Evolutionary conservation across 1,140 invertebrate genomes (phyloP).

Genomic region (Cryptotermes secundus): DNA sequence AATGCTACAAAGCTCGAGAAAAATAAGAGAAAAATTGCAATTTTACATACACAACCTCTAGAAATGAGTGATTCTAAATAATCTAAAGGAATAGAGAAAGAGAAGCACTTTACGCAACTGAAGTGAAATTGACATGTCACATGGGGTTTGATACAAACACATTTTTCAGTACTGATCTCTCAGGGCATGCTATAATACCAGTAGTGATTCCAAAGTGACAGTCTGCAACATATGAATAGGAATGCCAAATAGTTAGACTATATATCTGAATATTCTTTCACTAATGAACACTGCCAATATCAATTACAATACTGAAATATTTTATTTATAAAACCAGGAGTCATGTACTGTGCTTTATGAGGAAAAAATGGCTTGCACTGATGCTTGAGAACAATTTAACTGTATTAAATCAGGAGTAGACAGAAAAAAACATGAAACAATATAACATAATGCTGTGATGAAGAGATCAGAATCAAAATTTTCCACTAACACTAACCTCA

Average conservation of each 20-base stretch:
- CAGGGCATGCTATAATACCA: slow-evolving; percentile 15
- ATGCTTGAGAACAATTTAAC: background rate
- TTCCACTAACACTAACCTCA: too few species aligned
- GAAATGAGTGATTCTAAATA: background rate
- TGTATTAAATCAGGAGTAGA: background rate
- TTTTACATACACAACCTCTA: background rate
- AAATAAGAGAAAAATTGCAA: too few species aligned
- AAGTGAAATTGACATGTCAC: background rate
- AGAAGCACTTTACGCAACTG: background rate
- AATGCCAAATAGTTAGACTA: background rate
- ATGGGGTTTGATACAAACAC: background rate
- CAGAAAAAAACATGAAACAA: too few species aligned
- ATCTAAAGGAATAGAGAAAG: background rate
- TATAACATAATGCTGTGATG: too few species aligned
- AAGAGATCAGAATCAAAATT: too few species aligned
- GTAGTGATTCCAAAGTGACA: background rate
- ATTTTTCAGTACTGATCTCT: background rate
- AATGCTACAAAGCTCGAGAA: too few species aligned
- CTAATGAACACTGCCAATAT: background rate
- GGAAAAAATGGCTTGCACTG: background rate
- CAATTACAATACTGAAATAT: background rate
- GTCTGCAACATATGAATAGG: background rate
- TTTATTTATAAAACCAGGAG: background rate
- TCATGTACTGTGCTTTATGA: background rate
- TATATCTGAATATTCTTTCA: background rate